Evolutionary conservation across 2,113 vertebrate genomes (phyloP).

Genomic region (Oreochromis spilurus): DNA sequence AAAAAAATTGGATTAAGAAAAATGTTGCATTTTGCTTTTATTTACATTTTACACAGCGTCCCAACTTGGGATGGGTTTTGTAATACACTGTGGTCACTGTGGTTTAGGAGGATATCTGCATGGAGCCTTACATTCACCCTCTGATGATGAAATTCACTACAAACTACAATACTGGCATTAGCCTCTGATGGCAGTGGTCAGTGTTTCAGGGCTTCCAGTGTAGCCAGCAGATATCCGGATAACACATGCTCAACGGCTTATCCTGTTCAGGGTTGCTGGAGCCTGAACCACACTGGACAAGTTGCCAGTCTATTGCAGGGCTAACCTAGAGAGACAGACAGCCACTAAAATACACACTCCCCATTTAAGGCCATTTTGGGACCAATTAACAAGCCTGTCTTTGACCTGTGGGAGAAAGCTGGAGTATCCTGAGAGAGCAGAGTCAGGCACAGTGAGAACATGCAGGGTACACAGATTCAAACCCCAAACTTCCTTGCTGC

Average conservation of each 20-base stretch:
- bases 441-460: background rate
- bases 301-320: background rate
- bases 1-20: background rate
- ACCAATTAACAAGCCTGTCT: background rate
- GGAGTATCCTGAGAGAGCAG: fast-evolving
- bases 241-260: background rate
- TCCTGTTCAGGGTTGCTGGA: background rate
- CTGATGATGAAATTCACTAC: background rate
- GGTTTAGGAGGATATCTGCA: background rate
- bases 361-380: background rate
- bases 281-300: background rate
- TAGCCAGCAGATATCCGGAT: background rate
- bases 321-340: background rate
- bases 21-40: fast-evolving
- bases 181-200: background rate
- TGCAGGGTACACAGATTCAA: fast-evolving
- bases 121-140: background rate
- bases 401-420: background rate
- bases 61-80: background rate
- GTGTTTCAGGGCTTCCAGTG: background rate
- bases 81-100: background rate
- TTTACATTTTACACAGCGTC: background rate
- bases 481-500: background rate
- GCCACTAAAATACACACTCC: background rate
- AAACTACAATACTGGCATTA: background rate